A percentile compares a stretch with the other conserved stretches of the same genome.
Conservation (phyloP, 2,797 vertebrate genomes). For the Sebastes steindachneri region DNA sequence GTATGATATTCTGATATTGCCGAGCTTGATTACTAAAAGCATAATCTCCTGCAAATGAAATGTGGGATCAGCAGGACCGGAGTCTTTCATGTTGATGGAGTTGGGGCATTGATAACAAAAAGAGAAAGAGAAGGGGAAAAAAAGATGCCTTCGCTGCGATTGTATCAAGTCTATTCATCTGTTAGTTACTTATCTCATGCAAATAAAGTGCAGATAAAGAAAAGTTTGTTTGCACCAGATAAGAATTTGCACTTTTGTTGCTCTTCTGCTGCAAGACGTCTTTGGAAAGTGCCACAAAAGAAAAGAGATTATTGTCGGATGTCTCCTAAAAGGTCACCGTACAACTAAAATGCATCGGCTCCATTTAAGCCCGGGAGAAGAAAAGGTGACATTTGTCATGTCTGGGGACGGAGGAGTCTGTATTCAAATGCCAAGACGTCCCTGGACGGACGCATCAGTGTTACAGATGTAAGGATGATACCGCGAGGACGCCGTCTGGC, state of each 20-base stretch:
- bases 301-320: conserved; percentile 22
- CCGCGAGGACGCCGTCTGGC: conserved; percentile 1
- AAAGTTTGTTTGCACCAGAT: not conserved
- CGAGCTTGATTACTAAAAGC: conserved; percentile 47
- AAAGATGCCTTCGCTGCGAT: conserved; percentile 6
- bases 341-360: conserved; percentile 17
- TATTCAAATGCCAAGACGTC: conserved; percentile 54
- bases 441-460: not conserved
- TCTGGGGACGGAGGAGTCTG: conserved; percentile 10
- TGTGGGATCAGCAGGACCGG: conserved; percentile 48
- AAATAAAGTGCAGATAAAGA: conserved; percentile 10
- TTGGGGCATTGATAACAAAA: conserved; percentile 39
- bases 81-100: conserved; percentile 62
- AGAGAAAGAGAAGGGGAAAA: not conserved
- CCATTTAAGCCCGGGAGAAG: conserved; percentile 28
- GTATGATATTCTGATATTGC: conserved; percentile 35
- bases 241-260: not conserved
- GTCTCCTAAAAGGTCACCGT: conserved; percentile 50
- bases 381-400: conserved; percentile 56
- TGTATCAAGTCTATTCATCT: conserved; percentile 37
- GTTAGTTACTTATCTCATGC: conserved; percentile 26
- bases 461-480: conserved; percentile 10
- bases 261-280: not conserved
- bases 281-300: not conserved
- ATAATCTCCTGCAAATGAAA: conserved; percentile 58